These are phyloP conservation scores for Eustalomyia histrio DNA, from an alignment of 2,888 invertebrate genomes.

Conservation along the genomic window DNA sequence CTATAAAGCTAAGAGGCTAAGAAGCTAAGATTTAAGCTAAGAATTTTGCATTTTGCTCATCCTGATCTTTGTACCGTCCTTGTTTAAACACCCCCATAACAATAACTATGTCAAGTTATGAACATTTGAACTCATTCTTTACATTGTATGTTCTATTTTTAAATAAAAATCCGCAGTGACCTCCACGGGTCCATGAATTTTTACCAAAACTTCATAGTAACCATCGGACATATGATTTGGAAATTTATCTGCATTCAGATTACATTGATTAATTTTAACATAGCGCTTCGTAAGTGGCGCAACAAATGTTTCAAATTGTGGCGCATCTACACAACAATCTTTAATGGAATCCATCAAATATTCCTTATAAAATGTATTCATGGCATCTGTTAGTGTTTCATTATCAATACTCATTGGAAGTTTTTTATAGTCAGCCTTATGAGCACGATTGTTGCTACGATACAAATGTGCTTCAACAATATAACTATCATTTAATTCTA, in stretches of 20 bases:
- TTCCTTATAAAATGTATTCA: conserved; percentile 7
- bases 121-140: no score
- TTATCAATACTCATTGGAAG: background rate
- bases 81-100: no score
- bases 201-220: background rate
- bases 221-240: background rate
- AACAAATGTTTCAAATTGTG: background rate
- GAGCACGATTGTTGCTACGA: background rate
- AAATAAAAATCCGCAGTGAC: no score
- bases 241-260: background rate
- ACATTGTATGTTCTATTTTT: no score
- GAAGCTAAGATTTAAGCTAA: no score
- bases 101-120: no score
- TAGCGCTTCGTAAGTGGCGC: background rate
- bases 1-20: no score
- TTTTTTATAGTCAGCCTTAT: background rate
- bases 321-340: background rate
- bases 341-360: background rate
- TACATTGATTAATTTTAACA: background rate
- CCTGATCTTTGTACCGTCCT: no score
- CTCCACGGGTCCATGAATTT: background rate
- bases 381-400: background rate
- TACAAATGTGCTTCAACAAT: background rate
- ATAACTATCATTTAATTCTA: background rate
- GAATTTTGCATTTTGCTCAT: no score